These are phyloP conservation scores for Progne subis DNA, from an alignment of 2,113 vertebrate species.

Conservation along the genomic window DNA sequence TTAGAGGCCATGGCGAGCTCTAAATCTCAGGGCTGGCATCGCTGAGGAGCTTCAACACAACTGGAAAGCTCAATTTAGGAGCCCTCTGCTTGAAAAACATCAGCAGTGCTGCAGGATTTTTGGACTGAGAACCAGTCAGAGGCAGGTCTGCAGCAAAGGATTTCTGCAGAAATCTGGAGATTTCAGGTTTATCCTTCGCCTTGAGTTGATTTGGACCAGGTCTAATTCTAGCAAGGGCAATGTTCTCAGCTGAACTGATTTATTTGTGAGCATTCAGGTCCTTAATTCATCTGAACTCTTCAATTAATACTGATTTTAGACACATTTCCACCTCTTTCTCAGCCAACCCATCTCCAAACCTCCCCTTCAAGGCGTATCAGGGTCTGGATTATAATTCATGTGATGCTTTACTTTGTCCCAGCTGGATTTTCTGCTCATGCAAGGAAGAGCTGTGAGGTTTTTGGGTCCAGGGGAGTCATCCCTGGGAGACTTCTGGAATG, in stretches of 20 bases:
- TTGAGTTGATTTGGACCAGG: no score
- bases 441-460: not conserved
- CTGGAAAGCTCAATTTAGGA: not conserved
- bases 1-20: rapidly evolving
- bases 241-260: not conserved
- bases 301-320: not conserved
- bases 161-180: not conserved
- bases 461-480: not conserved
- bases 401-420: not conserved
- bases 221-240: rapidly evolving
- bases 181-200: rapidly evolving
- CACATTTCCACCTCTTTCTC: not conserved
- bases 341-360: not conserved
- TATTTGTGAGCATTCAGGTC: not conserved
- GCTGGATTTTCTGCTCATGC: not conserved
- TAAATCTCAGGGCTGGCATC: not conserved
- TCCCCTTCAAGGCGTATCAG: not conserved
- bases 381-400: not conserved
- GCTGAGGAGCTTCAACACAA: not conserved
- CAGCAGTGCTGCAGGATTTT: not conserved
- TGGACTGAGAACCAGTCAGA: not conserved
- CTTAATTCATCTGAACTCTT: not conserved
- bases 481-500: not conserved
- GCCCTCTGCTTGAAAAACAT: not conserved
- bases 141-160: not conserved